phyloP scores from a whole-genome alignment of 2,888 invertebrate species.

The Malachius bipustulatus region DNA sequence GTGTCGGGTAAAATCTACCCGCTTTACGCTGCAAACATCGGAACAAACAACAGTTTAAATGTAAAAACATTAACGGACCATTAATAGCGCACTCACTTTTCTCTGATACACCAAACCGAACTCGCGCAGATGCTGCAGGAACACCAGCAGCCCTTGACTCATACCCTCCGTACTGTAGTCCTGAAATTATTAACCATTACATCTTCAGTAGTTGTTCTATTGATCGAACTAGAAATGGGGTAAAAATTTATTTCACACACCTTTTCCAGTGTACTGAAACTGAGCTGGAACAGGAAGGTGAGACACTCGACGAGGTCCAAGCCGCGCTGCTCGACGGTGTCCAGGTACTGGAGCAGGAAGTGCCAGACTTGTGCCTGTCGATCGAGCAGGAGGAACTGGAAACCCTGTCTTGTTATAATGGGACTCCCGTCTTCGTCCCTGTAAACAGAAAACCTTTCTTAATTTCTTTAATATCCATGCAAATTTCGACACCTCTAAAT shows the following conservation, averaged over 20 bases:
- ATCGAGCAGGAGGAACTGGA: conserved; percentile 91
- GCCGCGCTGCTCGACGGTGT: conserved; percentile 79
- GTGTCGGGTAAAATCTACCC: conserved; percentile 89
- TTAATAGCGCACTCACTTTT: conserved; percentile 57
- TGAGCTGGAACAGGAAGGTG: conserved; percentile 90
- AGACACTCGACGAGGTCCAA: conserved; percentile 84
- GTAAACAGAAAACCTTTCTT: conserved; percentile 33
- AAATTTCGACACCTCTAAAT: background rate
- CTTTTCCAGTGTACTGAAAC: conserved; percentile 88
- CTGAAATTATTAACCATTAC: conserved; percentile 35
- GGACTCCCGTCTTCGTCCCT: conserved; percentile 71
- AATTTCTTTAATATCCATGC: too few species aligned
- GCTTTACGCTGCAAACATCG: conserved; percentile 62
- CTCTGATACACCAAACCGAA: conserved; percentile 96
- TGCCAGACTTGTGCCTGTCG: conserved; percentile 95
- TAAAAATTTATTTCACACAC: too few species aligned
- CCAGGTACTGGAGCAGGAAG: conserved; percentile 91
- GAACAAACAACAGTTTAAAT: conserved; percentile 6
- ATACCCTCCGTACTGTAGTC: conserved; percentile 95
- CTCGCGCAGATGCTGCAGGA: conserved; percentile 91
- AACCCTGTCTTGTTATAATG: conserved; percentile 88
- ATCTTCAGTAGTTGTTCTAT: too few species aligned
- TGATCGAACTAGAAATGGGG: too few species aligned
- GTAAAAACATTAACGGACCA: conserved; percentile 1
- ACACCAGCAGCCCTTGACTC: conserved; percentile 74